phyloP scores from a whole-genome alignment of 2,113 vertebrate species.

The Paratilapia polleni region DNA sequence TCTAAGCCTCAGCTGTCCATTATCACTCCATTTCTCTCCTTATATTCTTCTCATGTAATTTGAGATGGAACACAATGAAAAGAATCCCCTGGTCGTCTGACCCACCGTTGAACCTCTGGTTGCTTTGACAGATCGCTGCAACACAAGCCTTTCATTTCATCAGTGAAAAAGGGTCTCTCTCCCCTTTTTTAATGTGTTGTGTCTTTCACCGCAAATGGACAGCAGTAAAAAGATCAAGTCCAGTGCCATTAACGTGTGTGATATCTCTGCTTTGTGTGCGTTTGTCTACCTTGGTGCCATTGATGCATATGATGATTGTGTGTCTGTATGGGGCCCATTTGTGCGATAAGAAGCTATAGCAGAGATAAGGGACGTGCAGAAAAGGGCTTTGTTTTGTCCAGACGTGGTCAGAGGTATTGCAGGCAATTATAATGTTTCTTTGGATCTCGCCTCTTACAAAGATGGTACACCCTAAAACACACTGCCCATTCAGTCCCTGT shows the following conservation, averaged over 20 bases:
- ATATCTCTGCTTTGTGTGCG: constrained; percentile 48
- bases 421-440: constrained; percentile 56
- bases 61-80: constrained; percentile 55
- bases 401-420: constrained; percentile 45
- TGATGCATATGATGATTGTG: constrained; percentile 66
- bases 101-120: constrained; percentile 75
- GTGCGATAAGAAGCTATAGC: constrained; percentile 65
- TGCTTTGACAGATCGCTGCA: constrained; percentile 73
- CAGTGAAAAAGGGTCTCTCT: constrained; percentile 28
- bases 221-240: constrained; percentile 71
- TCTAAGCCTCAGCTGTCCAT: constrained; percentile 11
- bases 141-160: constrained; percentile 72
- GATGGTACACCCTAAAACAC: constrained; percentile 19
- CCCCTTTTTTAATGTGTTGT: constrained; percentile 44
- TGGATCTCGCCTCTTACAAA: constrained; percentile 33
- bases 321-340: constrained; percentile 61
- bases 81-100: constrained; percentile 63
- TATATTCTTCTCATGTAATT: constrained; percentile 56
- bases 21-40: constrained; percentile 33
- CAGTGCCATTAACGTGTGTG: constrained; percentile 52
- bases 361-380: constrained; percentile 54
- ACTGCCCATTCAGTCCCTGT: neutral
- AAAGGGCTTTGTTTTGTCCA: constrained; percentile 65
- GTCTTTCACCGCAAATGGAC: constrained; percentile 69
- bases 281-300: constrained; percentile 55